Base-by-base conservation (phyloP, 2,888 invertebrate species). In the Oscheius sp. region DNA sequence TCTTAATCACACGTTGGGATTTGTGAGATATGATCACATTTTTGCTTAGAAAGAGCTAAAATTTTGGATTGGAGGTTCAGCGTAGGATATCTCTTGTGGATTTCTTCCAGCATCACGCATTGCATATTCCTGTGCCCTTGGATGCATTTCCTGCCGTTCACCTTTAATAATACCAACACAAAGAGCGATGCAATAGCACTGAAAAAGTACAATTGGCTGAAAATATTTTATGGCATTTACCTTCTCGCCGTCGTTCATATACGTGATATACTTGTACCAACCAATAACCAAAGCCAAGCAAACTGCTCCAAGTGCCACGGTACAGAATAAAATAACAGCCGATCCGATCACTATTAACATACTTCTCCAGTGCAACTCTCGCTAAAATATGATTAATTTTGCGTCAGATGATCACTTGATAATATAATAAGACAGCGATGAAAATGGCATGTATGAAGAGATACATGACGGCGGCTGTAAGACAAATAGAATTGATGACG, bases 181-280 rank as follows among this genome's bases (percentile, higher is more conserved):
- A 5, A n/a, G 57, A 5, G 67, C 28, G 9, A 74, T 9, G 66
- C 69, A 73, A 20, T 67, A 41, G 38, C 71, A 71, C 70, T 71
- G 66, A 56, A 71, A 57, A 51, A 26, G 14, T 33, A 38, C 38
- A 54, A 9, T n/a, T 30, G n/a, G 20, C 17, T 26, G 26, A 36
- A 8, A 1, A 36, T 5, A 28, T 36, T 22, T 14, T 38, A 44
- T 30, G 33, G 3, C 68, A n/a, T n/a, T n/a, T 72, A 56, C 80
- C 67, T 69, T 67, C 36, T 79, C 73, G 4, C 70, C 66, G 20
- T 72, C 75, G 61, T 78, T 77, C 78, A 82, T 83, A 67, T 82
- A 82, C 50, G 75, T 74, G 61, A 84, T 82, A 71, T 84, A 83
- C 22, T 74, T 75, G 59, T 78, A 76, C 82, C 82, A 84, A 2